Conservation (phyloP, 2,888 invertebrate species). For the Volucella inflata region DNA sequence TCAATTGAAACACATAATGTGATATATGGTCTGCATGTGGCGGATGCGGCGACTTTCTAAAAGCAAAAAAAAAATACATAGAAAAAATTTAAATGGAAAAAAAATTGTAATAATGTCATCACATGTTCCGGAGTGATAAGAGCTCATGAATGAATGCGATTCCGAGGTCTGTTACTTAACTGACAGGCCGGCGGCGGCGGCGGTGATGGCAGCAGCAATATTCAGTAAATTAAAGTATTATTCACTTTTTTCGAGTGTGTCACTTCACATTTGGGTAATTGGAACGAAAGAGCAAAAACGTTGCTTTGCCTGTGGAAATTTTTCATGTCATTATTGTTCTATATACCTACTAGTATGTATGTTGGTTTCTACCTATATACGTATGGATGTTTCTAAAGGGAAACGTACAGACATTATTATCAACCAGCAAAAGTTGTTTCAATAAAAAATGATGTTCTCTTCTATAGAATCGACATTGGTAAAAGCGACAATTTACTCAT, state of each 20-base stretch:
- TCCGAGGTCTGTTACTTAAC: slow-evolving; percentile 32
- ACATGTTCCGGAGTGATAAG: slow-evolving; percentile 51
- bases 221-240: neutral
- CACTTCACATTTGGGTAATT: neutral
- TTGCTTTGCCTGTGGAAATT: too few relatives aligned
- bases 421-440: too few relatives aligned
- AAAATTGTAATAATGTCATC: slow-evolving; percentile 27
- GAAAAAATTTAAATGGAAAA: slow-evolving; percentile 1
- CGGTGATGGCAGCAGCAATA: neutral
- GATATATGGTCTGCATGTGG: slow-evolving; percentile 55
- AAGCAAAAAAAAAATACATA: slow-evolving; percentile 22
- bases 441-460: too few relatives aligned
- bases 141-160: slow-evolving; percentile 54
- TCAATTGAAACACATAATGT: slow-evolving; percentile 43
- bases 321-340: too few relatives aligned
- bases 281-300: neutral
- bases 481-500: too few relatives aligned
- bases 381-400: too few relatives aligned
- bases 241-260: neutral
- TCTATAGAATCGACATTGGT: too few relatives aligned
- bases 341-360: too few relatives aligned
- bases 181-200: slow-evolving; percentile 4
- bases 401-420: too few relatives aligned
- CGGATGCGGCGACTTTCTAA: slow-evolving; percentile 58
- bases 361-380: too few relatives aligned